Conservation (phyloP, 2,113 vertebrate genomes). For the Hassar affinis region DNA sequence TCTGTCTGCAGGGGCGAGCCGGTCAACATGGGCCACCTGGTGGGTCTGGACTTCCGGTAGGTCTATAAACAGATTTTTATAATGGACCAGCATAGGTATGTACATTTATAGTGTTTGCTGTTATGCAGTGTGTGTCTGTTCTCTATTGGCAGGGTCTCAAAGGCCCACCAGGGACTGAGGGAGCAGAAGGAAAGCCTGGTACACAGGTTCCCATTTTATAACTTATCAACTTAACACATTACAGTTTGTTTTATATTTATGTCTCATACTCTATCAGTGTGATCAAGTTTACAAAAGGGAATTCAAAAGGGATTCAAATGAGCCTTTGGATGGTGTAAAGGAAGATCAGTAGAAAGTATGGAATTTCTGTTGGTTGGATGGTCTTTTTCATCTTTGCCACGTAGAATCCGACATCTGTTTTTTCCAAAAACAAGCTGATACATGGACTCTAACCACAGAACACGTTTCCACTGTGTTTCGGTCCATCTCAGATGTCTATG, state of each 20-base stretch:
- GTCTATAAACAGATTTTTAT: conserved; percentile 39
- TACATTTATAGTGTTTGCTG: not conserved
- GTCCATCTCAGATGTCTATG: no score
- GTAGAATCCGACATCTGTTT: no score
- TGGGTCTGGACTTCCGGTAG: conserved; percentile 71
- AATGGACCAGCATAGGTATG: not conserved
- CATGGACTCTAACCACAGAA: no score
- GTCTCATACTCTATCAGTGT: not conserved
- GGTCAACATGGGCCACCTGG: conserved; percentile 76
- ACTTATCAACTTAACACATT: conserved; percentile 50
- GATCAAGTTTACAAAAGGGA: not conserved
- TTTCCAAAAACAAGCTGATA: no score
- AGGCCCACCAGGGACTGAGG: conserved; percentile 69
- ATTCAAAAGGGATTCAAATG: not conserved
- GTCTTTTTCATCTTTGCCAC: no score
- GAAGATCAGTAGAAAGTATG: not conserved
- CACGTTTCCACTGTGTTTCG: no score
- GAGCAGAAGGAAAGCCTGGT: conserved; percentile 74
- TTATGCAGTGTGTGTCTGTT: conserved; percentile 15
- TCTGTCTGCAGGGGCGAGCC: conserved; percentile 67
- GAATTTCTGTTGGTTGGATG: not conserved
- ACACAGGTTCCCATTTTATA: conserved; percentile 75
- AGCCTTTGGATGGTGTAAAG: not conserved
- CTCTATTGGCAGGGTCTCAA: conserved; percentile 67
- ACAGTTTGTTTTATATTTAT: not conserved